Evolutionary conservation across 2,797 vertebrate genomes (phyloP), one percentile per base, ranked within the genome.

Genomic region (Enteromius trimaculatus): DNA sequence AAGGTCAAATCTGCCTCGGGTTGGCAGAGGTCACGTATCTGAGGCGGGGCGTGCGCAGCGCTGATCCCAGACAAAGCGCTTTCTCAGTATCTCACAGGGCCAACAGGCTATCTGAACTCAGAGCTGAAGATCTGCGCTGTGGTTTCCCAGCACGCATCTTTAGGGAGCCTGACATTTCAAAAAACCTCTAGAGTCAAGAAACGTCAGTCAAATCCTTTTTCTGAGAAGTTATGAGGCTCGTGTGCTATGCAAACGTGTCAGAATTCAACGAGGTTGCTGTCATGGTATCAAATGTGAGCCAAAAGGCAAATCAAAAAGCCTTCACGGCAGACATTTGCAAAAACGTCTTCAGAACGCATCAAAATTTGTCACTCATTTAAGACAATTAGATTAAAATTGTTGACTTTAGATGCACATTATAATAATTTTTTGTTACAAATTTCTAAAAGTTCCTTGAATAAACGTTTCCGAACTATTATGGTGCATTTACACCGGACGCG

Each of bases 1-100:
- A 89, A 88, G 87, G 89, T 89, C 79, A 87, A 82, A 82, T 66
- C 79, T 6, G 74, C 78, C 68, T 69, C 37, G n/a, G 60, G 72
- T 62, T 51, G 49, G 66, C 55, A 31, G 70, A 75, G 71, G 83
- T 84, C 83, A 80, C 19, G 19, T 2, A 31, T 66, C 58, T 9
- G 51, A 77, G 64, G 49, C 34, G 60, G 68, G 16, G n/a, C 26
- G 11, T 47, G 21, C 19, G 13, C 14, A 23, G 17, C 4, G 6
- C 37, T 55, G 31, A n/a, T 34, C 16, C 39, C 31, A 23, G 81
- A 60, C 34, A 77, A 14, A 60, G 17, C 49, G 5, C 9, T 5
- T 74, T 62, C 7, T 66, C 77, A 72, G 23, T 31, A 68, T 68
- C 66, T 71, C 66, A 53, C 3, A 13, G 13, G 66, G 49, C 26